Evolutionary conservation across 2,888 invertebrate genomes (phyloP).

Genomic region (Ophioninae sp.): DNA sequence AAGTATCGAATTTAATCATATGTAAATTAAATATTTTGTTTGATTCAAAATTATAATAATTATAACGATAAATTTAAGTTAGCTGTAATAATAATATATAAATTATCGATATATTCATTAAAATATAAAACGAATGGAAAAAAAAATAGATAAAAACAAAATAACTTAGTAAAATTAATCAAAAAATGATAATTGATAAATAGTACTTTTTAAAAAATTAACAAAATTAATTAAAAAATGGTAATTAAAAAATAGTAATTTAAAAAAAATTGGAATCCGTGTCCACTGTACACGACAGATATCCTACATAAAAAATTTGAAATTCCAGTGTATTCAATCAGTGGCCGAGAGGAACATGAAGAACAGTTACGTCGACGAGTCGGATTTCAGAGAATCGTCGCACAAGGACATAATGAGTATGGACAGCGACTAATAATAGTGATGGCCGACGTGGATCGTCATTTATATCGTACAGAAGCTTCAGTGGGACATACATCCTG

Average conservation of each 20-base stretch:
- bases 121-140: too few species aligned
- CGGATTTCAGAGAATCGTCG: slow-evolving; percentile 74
- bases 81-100: too few species aligned
- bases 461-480: slow-evolving; percentile 14
- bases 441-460: not conserved
- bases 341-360: slow-evolving; percentile 78
- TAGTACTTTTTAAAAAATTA: not conserved
- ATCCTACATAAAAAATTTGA: not conserved
- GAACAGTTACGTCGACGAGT: slow-evolving; percentile 78
- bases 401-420: slow-evolving; percentile 74
- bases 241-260: not conserved
- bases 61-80: too few species aligned
- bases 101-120: too few species aligned
- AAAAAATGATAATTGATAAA: not conserved
- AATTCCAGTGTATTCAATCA: slow-evolving; percentile 78
- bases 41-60: too few species aligned
- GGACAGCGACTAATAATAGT: slow-evolving; percentile 76
- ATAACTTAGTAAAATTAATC: too few species aligned
- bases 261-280: not conserved
- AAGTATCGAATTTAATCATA: too few species aligned
- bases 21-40: too few species aligned
- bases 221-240: not conserved
- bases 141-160: not conserved
- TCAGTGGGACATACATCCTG: slow-evolving; percentile 10
- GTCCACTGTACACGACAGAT: not conserved